These are phyloP conservation scores for Epinephelus moara DNA, from an alignment of 2,113 vertebrate species.

Conservation along the genomic window DNA sequence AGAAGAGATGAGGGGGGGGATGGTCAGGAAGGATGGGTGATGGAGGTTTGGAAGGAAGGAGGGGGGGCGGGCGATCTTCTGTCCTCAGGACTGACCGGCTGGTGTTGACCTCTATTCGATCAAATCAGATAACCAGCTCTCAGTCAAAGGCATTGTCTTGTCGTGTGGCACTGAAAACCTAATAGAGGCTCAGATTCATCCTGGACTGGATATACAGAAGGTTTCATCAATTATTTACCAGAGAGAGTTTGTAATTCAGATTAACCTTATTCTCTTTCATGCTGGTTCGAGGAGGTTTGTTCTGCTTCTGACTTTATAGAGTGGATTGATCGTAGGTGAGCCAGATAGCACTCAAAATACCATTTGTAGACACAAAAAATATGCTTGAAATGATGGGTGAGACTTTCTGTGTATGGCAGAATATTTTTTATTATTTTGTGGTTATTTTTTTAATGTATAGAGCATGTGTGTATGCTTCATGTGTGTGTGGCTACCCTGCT, in stretches of 20 bases:
- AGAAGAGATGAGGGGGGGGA: constrained; percentile 31
- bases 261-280: constrained; percentile 27
- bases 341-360: neutral
- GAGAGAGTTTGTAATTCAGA: constrained; percentile 33
- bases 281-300: constrained; percentile 19
- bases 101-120: constrained; percentile 79
- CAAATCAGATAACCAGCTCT: constrained; percentile 79
- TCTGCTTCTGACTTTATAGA: constrained; percentile 20
- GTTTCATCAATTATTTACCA: constrained; percentile 54
- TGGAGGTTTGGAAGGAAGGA: constrained; percentile 42
- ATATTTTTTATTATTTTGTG: neutral
- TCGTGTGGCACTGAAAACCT: constrained; percentile 53
- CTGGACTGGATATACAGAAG: constrained; percentile 14
- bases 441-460: constrained; percentile 28
- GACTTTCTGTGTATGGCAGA: neutral
- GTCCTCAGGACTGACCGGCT: constrained; percentile 68
- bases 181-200: constrained; percentile 45
- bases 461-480: constrained; percentile 1
- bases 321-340: constrained; percentile 17
- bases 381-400: neutral
- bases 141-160: constrained; percentile 71
- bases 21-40: constrained; percentile 61
- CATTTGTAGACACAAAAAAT: neutral
- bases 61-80: constrained; percentile 54
- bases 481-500: constrained; percentile 58